A percentile compares a stretch with the other conserved stretches of the same genome.
Evolutionary conservation across 2,797 vertebrate species (phyloP).

Genomic region (Lophius americanus): DNA sequence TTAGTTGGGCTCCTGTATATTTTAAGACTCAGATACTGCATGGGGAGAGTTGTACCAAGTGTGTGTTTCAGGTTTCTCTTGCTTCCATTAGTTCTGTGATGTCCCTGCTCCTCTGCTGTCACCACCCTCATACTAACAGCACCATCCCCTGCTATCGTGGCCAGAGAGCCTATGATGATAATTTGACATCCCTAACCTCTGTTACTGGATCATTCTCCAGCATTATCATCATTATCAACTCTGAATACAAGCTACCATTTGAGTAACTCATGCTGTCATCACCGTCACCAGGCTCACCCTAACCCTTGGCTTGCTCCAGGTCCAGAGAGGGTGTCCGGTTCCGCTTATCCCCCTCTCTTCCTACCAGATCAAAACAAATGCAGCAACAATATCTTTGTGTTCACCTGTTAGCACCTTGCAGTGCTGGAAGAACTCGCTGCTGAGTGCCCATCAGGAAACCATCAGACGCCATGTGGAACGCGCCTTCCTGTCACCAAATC

Average conservation of each 20-base stretch:
- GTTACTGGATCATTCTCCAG: slow-evolving; percentile 48
- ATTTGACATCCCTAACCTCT: slow-evolving; percentile 45
- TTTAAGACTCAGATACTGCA: slow-evolving; percentile 34
- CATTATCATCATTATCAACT: slow-evolving; percentile 56
- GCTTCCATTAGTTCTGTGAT: slow-evolving; percentile 36
- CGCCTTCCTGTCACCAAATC: slow-evolving; percentile 72
- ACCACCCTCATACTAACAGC: slow-evolving; percentile 42
- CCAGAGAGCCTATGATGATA: slow-evolving; percentile 53
- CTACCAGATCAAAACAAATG: slow-evolving; percentile 60
- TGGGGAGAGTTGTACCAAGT: slow-evolving; percentile 31
- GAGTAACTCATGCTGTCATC: slow-evolving; percentile 64
- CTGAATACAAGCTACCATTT: slow-evolving; percentile 50
- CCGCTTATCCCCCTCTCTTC: slow-evolving; percentile 57
- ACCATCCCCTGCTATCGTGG: slow-evolving; percentile 48
- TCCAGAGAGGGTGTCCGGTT: slow-evolving; percentile 75
- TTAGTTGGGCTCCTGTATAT: slow-evolving; percentile 23
- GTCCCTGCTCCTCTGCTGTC: slow-evolving; percentile 43
- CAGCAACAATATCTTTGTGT: slow-evolving; percentile 75
- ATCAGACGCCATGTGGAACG: slow-evolving; percentile 76
- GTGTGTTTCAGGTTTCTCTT: slow-evolving; percentile 57
- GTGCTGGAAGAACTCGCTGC: slow-evolving; percentile 50
- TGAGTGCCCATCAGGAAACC: slow-evolving; percentile 48
- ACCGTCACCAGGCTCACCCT: slow-evolving; percentile 60
- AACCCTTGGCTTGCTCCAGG: slow-evolving; percentile 54
- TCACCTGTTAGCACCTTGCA: slow-evolving; percentile 79